Percentiles rank a stretch among this genome's conserved stretches.
Evolutionary conservation across 2,113 vertebrate genomes (phyloP).

Genomic region (Accipiter cooperii): DNA sequence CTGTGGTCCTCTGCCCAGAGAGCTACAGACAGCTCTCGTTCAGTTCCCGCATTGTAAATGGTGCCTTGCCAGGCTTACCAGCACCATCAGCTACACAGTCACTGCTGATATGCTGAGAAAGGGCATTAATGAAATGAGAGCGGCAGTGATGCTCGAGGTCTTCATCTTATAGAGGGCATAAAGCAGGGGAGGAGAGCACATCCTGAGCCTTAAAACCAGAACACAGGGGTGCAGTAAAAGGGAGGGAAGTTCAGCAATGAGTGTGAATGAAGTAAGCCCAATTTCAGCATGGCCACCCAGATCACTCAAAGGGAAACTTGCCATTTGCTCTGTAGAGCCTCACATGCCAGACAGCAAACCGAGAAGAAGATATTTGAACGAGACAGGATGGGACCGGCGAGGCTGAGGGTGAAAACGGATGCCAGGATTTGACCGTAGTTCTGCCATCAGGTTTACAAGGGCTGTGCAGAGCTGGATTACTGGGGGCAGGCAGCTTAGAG

Average conservation of each 20-base stretch:
- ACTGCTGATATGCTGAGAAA: neutral
- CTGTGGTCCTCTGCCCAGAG: neutral
- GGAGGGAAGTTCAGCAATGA: neutral
- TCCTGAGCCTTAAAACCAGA: neutral
- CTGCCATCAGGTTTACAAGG: neutral
- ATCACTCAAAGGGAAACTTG: neutral
- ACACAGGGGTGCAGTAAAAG: neutral
- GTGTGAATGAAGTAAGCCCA: neutral
- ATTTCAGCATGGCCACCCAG: neutral
- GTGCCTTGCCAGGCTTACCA: neutral
- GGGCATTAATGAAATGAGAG: neutral
- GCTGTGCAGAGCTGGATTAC: neutral
- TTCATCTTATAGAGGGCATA: neutral
- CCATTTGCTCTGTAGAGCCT: neutral
- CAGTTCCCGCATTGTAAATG: rapidly evolving
- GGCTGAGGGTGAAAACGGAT: neutral
- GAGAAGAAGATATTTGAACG: neutral
- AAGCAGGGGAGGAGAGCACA: neutral
- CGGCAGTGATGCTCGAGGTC: rapidly evolving
- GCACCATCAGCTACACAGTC: neutral
- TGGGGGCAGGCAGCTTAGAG: neutral
- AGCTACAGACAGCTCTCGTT: neutral
- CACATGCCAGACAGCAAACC: rapidly evolving
- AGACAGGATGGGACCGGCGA: rapidly evolving
- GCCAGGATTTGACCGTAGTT: neutral